Evolutionary conservation across 2,797 vertebrate genomes (phyloP).

Genomic region (Melanotaenia trifasciata): DNA sequence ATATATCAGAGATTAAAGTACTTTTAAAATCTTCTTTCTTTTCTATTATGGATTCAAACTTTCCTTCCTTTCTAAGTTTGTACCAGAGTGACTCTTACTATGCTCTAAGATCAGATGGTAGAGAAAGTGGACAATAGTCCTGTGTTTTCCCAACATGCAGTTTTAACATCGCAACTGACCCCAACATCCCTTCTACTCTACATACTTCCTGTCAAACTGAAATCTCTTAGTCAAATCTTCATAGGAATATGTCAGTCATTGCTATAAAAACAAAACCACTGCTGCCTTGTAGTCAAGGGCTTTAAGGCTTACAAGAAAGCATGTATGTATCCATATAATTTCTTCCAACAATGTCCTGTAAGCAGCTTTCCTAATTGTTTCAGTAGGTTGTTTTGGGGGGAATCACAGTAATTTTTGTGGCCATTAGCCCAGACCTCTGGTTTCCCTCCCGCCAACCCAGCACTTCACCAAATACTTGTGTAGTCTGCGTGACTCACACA

Average conservation of each 20-base stretch:
- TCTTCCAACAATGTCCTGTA: slow-evolving; percentile 7
- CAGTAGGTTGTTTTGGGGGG: slow-evolving; percentile 19
- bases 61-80: neutral
- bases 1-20: neutral
- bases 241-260: slow-evolving; percentile 36
- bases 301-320: neutral
- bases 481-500: slow-evolving; percentile 57
- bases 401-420: slow-evolving; percentile 33
- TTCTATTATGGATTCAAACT: neutral
- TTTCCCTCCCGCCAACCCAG: slow-evolving; percentile 41
- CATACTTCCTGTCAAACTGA: slow-evolving; percentile 51
- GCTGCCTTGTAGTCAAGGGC: neutral
- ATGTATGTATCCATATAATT: neutral
- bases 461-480: slow-evolving; percentile 30
- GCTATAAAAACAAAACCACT: slow-evolving; percentile 15
- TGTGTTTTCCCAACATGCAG: slow-evolving; percentile 32
- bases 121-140: slow-evolving; percentile 1
- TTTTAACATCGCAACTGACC: slow-evolving; percentile 41
- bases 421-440: slow-evolving; percentile 43
- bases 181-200: slow-evolving; percentile 37
- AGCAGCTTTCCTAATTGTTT: slow-evolving; percentile 13
- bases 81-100: neutral
- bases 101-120: slow-evolving; percentile 5
- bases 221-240: slow-evolving; percentile 7
- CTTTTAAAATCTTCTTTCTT: neutral